These are phyloP conservation scores for Adelosebastes latens DNA, from an alignment of 2,797 vertebrate species.

Conservation along the genomic window DNA sequence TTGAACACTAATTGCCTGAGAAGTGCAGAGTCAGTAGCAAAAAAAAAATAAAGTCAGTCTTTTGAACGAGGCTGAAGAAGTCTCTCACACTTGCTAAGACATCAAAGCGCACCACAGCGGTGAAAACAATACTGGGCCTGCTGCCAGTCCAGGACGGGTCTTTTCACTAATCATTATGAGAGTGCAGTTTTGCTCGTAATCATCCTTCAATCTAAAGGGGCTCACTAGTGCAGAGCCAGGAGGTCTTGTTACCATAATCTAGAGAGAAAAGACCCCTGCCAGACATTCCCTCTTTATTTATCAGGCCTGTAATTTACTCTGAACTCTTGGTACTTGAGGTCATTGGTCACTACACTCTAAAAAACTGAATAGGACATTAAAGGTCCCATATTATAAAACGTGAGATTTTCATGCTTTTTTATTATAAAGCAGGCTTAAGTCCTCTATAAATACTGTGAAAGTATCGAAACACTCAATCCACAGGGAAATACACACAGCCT, in stretches of 20 bases:
- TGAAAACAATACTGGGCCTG: constrained; percentile 51
- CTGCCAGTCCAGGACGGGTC: constrained; percentile 48
- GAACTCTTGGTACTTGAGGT: constrained; percentile 68
- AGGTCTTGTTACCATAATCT: constrained; percentile 73
- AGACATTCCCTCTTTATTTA: constrained; percentile 58
- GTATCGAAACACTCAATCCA: too few relatives aligned
- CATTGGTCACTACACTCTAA: constrained; percentile 51
- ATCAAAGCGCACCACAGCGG: constrained; percentile 49
- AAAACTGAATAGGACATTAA: constrained; percentile 23
- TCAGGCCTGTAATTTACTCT: constrained; percentile 71
- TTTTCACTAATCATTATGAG: constrained; percentile 70
- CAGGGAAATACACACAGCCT: too few relatives aligned
- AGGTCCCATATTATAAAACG: too few relatives aligned
- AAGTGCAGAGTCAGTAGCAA: constrained; percentile 64
- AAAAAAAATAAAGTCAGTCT: constrained; percentile 53
- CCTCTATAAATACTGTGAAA: too few relatives aligned
- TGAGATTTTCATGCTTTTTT: too few relatives aligned
- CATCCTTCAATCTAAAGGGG: constrained; percentile 72
- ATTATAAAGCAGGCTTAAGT: too few relatives aligned
- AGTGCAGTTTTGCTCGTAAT: constrained; percentile 65
- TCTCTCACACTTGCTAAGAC: constrained; percentile 54
- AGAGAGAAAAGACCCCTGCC: constrained; percentile 70
- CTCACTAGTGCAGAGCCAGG: constrained; percentile 52
- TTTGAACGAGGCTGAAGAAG: constrained; percentile 48
- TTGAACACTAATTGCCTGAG: constrained; percentile 58